Base-by-base conservation (phyloP, 2,113 vertebrate genomes). In the Uropsilus gracilis region DNA sequence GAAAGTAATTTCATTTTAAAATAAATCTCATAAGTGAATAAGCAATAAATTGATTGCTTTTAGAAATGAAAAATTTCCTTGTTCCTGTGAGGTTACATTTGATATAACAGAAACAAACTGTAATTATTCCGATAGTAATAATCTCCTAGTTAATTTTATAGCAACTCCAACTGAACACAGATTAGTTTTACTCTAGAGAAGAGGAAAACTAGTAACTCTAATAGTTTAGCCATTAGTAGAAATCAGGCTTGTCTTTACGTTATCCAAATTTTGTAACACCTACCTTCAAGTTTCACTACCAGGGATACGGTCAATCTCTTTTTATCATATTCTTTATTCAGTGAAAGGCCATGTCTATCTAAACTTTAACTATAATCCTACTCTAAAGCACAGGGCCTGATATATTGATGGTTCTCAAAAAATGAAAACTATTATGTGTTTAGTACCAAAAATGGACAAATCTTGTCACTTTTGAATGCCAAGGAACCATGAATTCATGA, bases 1-100 rank as follows among this genome's bases (percentile, higher is more conserved):
- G 44, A 92, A 24, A 81, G 72, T 32, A 64, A 18, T 24, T 91
- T 94, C 69, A 76, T 81, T 96, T 94, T 61, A 68, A 96, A 95
- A 88, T 78, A 92, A 92, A 57, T 37, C 30, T 82, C 63, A 86
- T 68, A 39, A 77, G 42, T 72, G 61, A 84, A 57, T 20, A 88
- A 8, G 82, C 57, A 86, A 80, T n/a, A 44, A 90, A 88, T 30
- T 7, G 0, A 57, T 11, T 69, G 28, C 66, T 78, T 85, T 77
- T 64, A 63, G 68, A 81, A 93, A 2, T 44, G 18, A 90, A 68
- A 4, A 6, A 69, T 78, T 89, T 66, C 13, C 42, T 89, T 86
- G 72, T 34, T 78, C 66, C 32, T 39, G 46, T 53, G 12, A 95
- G 32, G n/a, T 61, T 73, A 89, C 14, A 85, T n/a, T 76, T 69